Conservation (phyloP, 2,888 invertebrate species). For the Tiphia femorata region DNA sequence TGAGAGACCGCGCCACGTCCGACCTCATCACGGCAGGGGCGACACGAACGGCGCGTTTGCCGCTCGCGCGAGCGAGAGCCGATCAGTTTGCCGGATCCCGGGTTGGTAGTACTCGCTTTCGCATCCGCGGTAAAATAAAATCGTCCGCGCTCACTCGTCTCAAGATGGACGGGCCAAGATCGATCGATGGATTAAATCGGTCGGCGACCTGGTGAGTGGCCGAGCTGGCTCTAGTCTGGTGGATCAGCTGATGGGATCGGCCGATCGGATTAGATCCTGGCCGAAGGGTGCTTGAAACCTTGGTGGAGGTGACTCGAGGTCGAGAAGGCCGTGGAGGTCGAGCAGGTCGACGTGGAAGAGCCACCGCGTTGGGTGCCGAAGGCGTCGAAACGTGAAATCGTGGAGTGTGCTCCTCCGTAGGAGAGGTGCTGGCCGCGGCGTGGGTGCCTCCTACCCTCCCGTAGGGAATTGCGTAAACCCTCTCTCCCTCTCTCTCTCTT, state of each 20-base stretch:
- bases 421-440: constrained; percentile 34
- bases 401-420: constrained; percentile 12
- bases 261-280: too few relatives aligned
- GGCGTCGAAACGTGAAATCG: constrained; percentile 3
- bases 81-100: constrained; percentile 2
- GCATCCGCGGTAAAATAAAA: constrained; percentile 1
- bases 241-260: too few relatives aligned
- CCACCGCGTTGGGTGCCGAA: too few relatives aligned
- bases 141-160: not conserved
- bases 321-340: too few relatives aligned
- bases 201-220: too few relatives aligned
- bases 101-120: not conserved
- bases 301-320: too few relatives aligned
- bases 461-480: constrained; percentile 30
- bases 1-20: constrained; percentile 27
- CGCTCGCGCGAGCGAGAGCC: not conserved
- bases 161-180: not conserved
- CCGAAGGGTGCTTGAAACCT: too few relatives aligned
- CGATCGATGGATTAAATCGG: too few relatives aligned
- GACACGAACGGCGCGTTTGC: constrained; percentile 11
- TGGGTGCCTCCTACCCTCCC: constrained; percentile 44
- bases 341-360: too few relatives aligned
- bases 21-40: constrained; percentile 1
- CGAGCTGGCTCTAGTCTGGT: too few relatives aligned
- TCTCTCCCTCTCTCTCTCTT: constrained; percentile 3